Evolutionary conservation across 2,888 invertebrate genomes (phyloP).

Genomic region (Brenthis daphne): DNA sequence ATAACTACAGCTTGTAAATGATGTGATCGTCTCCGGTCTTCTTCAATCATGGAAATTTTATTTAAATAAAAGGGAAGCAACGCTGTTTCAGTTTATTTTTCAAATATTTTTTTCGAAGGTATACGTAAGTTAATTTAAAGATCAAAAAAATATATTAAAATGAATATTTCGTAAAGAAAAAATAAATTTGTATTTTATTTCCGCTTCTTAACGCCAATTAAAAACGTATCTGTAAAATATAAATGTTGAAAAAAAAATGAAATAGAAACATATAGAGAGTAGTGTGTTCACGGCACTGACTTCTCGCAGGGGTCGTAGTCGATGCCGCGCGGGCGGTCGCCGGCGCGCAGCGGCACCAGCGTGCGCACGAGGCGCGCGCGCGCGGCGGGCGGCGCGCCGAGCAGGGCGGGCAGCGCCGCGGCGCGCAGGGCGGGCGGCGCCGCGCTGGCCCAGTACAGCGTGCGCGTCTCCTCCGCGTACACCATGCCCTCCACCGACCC

Average conservation of each 20-base stretch:
- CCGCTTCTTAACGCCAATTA: no score
- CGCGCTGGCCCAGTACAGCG: conserved; percentile 93
- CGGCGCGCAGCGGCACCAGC: conserved; percentile 84
- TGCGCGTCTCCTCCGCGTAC: conserved; percentile 85
- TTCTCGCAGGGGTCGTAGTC: conserved; percentile 91
- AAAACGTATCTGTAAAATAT: no score
- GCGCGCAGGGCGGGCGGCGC: conserved; percentile 83
- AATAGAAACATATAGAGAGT: background rate
- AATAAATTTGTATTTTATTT: no score
- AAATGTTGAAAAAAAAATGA: background rate
- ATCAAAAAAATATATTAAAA: no score
- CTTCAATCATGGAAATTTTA: background rate
- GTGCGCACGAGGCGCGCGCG: conserved; percentile 61
- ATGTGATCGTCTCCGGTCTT: background rate
- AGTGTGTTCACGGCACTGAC: conserved; percentile 34
- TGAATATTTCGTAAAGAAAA: no score
- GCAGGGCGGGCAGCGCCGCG: conserved; percentile 44
- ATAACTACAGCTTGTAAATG: background rate
- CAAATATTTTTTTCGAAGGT: no score
- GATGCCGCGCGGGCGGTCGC: conserved; percentile 92
- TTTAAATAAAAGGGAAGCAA: no score
- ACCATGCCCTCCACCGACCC: conserved; percentile 94
- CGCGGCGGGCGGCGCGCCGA: conserved; percentile 39
- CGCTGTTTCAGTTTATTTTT: no score
- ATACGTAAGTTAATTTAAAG: no score